Conservation (phyloP, 2,797 vertebrate species). For the Hoplostethus atlanticus region DNA sequence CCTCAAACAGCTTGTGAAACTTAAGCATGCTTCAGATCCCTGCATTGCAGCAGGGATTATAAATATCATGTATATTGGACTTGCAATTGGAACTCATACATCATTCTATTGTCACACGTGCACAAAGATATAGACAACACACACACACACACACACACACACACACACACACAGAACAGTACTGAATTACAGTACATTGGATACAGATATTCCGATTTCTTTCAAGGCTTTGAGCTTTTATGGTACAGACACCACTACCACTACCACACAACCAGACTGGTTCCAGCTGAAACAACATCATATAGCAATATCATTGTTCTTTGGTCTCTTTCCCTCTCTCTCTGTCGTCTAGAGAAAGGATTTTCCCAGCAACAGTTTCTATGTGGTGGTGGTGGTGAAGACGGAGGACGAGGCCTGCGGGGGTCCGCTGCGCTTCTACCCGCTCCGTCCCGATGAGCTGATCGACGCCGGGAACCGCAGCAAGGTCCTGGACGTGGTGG, state of each 20-base stretch:
- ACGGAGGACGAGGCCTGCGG: slow-evolving; percentile 96
- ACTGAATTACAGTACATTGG: not conserved
- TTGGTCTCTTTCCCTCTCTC: not conserved
- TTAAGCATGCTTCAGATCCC: slow-evolving; percentile 43
- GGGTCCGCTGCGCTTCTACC: slow-evolving; percentile 91
- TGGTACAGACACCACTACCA: not conserved
- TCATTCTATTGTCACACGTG: not conserved
- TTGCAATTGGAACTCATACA: not conserved
- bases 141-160: not conserved
- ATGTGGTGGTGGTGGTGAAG: slow-evolving; percentile 97
- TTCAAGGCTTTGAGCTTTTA: slow-evolving; percentile 2
- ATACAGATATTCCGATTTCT: too few relatives aligned
- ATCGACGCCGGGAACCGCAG: slow-evolving; percentile 92
- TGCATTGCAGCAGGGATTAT: slow-evolving; percentile 59
- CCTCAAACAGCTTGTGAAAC: slow-evolving; percentile 41
- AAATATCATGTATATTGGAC: not conserved
- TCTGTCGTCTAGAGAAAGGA: slow-evolving; percentile 89
- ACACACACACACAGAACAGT: not conserved
- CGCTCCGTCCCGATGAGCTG: slow-evolving; percentile 89
- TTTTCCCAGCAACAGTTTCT: slow-evolving; percentile 96
- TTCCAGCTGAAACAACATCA: not conserved
- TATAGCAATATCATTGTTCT: too few relatives aligned
- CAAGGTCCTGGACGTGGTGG: slow-evolving; percentile 91
- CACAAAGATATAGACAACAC: not conserved
- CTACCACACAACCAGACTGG: not conserved